Conservation (phyloP, 2,888 invertebrate species). For the Drosophila dives region DNA sequence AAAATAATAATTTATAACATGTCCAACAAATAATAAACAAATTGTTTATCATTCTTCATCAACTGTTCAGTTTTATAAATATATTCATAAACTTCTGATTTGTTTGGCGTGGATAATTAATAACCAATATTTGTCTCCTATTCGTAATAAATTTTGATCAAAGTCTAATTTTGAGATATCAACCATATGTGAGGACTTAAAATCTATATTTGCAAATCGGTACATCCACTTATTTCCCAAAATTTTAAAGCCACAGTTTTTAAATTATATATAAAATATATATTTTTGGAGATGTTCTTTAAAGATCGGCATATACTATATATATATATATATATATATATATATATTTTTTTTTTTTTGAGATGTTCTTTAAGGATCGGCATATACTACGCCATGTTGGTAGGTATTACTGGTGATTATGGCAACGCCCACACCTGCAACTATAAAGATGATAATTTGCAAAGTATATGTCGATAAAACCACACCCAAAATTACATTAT, state of each 20-base stretch:
- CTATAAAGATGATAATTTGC: too few relatives aligned
- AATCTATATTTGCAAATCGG: neutral
- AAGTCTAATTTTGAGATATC: too few relatives aligned
- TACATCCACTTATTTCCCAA: neutral
- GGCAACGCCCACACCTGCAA: too few relatives aligned
- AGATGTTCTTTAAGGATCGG: too few relatives aligned
- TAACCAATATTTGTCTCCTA: neutral
- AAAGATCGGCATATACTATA: too few relatives aligned
- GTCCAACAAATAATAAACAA: neutral
- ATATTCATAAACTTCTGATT: neutral
- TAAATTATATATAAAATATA: too few relatives aligned
- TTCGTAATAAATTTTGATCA: neutral
- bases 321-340: too few relatives aligned
- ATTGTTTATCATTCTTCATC: neutral
- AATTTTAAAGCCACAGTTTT: neutral
- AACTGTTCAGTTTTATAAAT: neutral
- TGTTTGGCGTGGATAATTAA: neutral
- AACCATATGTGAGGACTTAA: too few relatives aligned
- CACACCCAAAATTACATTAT: neutral
- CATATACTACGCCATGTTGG: too few relatives aligned
- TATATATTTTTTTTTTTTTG: too few relatives aligned
- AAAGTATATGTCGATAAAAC: neutral
- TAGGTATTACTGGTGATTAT: too few relatives aligned
- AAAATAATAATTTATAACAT: neutral
- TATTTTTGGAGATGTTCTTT: too few relatives aligned